Conservation (phyloP, 2,888 invertebrate species). For the Eudasyphora cyanicolor region DNA sequence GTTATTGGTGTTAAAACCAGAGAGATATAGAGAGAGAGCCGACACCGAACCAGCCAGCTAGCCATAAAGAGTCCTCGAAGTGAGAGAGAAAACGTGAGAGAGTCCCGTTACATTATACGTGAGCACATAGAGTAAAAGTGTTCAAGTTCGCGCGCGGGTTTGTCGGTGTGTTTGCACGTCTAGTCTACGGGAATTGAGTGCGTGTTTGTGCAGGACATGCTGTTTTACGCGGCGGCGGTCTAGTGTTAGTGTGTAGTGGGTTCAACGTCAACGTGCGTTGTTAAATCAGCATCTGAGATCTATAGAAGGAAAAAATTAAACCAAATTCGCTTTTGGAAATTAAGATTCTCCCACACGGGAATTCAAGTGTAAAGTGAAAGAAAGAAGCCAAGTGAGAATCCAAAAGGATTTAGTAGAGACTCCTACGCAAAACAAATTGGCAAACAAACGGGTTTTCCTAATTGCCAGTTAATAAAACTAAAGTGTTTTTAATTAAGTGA, state of each 20-base stretch:
- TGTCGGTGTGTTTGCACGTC: not conserved
- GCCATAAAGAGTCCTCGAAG: too few relatives aligned
- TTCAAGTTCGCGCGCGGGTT: not conserved
- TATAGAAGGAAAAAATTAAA: not conserved
- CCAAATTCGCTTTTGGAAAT: not conserved
- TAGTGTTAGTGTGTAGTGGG: slow-evolving; percentile 54
- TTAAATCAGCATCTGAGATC: slow-evolving; percentile 47
- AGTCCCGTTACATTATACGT: not conserved
- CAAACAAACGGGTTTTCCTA: not conserved
- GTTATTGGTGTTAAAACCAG: slow-evolving; percentile 30
- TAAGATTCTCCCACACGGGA: not conserved
- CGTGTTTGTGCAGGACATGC: slow-evolving; percentile 22
- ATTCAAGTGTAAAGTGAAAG: not conserved
- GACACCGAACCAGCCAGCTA: too few relatives aligned
- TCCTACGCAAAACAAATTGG: not conserved
- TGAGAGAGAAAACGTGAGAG: not conserved
- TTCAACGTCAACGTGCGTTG: slow-evolving; percentile 56
- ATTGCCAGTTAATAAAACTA: not conserved
- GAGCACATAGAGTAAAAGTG: not conserved
- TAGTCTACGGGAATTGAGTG: slow-evolving; percentile 27
- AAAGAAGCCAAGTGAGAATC: not conserved
- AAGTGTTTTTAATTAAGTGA: slow-evolving; percentile 26
- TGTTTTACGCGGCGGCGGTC: slow-evolving; percentile 11
- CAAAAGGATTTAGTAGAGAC: not conserved
- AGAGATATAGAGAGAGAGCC: slow-evolving; percentile 17